These are phyloP conservation scores for Mactromeris polynyma DNA, from an alignment of 2,888 invertebrate species.

Conservation along the genomic window DNA sequence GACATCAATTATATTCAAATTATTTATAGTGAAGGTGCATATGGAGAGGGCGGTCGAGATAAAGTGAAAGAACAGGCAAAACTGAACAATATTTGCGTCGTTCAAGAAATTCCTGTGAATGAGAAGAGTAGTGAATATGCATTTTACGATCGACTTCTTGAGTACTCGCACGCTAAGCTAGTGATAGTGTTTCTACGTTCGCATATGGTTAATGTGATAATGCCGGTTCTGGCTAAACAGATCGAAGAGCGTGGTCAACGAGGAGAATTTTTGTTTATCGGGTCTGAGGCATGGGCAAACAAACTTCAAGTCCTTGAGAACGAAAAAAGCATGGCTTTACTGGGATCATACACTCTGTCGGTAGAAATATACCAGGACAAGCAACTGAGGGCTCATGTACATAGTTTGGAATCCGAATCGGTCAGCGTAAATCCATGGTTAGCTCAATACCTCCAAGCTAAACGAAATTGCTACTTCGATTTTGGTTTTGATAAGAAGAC, in stretches of 20 bases:
- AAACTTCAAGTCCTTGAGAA: conserved; percentile 31
- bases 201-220: conserved; percentile 38
- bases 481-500: conserved; percentile 57
- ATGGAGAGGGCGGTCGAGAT: conserved; percentile 65
- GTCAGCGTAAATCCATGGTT: conserved; percentile 53
- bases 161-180: conserved; percentile 58
- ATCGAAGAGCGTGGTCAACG: conserved; percentile 50
- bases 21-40: conserved; percentile 70
- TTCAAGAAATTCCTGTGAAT: conserved; percentile 52
- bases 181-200: conserved; percentile 66
- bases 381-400: conserved; percentile 33
- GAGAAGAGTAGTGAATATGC: conserved; percentile 37
- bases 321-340: conserved; percentile 32
- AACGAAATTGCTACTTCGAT: conserved; percentile 55
- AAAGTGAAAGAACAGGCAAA: conserved; percentile 36
- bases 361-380: conserved; percentile 49
- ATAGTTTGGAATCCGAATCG: conserved; percentile 26
- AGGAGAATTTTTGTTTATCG: conserved; percentile 71
- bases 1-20: conserved; percentile 65
- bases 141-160: conserved; percentile 46
- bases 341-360: conserved; percentile 56
- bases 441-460: conserved; percentile 44
- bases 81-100: conserved; percentile 60
- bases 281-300: conserved; percentile 68
- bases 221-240: conserved; percentile 25